A percentile compares a stretch with the other conserved stretches of the same genome.
Evolutionary conservation across 2,113 vertebrate species (phyloP).

Genomic region (Coturnix japonica): DNA sequence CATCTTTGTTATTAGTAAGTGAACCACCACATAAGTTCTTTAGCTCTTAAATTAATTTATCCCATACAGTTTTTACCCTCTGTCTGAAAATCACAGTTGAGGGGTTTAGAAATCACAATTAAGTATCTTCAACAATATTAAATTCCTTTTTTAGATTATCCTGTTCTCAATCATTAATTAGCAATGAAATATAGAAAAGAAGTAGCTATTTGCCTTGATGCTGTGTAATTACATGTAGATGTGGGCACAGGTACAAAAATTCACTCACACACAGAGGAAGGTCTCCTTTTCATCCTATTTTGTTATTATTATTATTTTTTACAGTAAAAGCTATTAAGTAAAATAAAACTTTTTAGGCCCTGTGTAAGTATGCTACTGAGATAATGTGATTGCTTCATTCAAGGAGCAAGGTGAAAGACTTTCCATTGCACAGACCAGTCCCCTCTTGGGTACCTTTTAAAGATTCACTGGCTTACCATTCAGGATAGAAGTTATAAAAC

Average conservation of each 20-base stretch:
- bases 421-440: not conserved
- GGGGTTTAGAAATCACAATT: not conserved
- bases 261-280: not conserved
- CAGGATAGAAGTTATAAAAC: not conserved
- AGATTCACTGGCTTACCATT: not conserved
- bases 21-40: not conserved
- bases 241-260: not conserved
- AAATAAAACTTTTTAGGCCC: not conserved
- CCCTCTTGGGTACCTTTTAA: not conserved
- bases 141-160: not conserved
- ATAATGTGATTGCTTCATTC: not conserved
- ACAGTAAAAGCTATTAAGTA: not conserved
- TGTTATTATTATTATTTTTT: not conserved
- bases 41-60: not conserved
- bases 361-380: not conserved
- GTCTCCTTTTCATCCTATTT: not conserved
- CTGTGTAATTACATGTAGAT: not conserved
- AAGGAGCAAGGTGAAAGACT: not conserved
- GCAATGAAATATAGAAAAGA: not conserved
- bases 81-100: not conserved
- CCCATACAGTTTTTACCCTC: not conserved
- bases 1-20: not conserved
- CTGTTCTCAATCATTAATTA: not conserved
- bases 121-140: not conserved
- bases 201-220: not conserved